phyloP scores from a whole-genome alignment of 1,140 invertebrate genomes.

The Pomacea maculata region DNA sequence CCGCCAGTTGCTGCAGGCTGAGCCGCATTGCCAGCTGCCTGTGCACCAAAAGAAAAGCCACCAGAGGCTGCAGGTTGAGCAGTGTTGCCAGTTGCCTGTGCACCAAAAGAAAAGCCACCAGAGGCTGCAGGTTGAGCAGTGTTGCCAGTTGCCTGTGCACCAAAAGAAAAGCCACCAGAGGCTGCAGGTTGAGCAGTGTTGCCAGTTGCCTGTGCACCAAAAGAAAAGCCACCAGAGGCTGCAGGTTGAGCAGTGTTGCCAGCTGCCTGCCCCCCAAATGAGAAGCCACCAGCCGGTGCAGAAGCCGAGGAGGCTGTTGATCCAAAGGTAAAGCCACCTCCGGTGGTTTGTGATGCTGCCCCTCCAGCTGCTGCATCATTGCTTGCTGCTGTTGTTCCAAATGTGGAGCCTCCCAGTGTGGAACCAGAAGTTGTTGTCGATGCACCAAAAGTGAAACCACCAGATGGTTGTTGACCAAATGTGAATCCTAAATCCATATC shows the following conservation, averaged over 20 bases:
- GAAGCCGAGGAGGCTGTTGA: background rate
- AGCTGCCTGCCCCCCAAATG: background rate
- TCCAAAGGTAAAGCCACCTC: constrained; percentile 22
- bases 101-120: constrained; percentile 15
- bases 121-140: no score
- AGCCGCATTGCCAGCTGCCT: background rate
- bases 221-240: background rate
- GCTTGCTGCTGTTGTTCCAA: no score
- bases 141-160: no score
- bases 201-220: background rate
- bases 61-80: background rate
- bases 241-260: background rate
- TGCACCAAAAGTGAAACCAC: constrained; percentile 33
- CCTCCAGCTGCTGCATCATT: background rate
- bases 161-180: no score
- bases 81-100: background rate
- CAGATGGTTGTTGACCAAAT: constrained; percentile 10
- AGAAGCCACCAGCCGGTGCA: background rate
- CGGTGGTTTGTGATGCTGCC: background rate
- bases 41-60: background rate
- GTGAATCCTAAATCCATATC: constrained; percentile 6
- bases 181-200: no score
- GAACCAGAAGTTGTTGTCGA: constrained; percentile 14
- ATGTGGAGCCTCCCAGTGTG: no score
- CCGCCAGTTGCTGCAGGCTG: background rate